phyloP scores from a whole-genome alignment of 2,113 vertebrate species.

The Anhinga anhinga region DNA sequence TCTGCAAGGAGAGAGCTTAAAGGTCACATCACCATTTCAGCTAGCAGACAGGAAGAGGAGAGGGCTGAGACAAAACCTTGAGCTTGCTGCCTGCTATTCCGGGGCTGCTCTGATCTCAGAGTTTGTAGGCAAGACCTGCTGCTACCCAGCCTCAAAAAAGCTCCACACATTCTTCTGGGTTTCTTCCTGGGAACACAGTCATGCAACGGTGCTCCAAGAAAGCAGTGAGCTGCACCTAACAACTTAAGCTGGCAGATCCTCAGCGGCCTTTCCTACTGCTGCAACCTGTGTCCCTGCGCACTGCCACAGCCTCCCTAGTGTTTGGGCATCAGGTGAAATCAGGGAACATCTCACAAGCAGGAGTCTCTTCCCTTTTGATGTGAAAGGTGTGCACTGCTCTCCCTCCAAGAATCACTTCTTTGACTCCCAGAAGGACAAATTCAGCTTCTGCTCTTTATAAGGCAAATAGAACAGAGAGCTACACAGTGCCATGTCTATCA shows the following conservation, averaged over 20 bases:
- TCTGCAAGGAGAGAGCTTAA: slow-evolving; percentile 15
- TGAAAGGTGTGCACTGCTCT: not conserved
- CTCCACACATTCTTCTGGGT: accelerated
- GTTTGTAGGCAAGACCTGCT: not conserved
- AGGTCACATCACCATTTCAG: not conserved
- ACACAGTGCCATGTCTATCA: not conserved
- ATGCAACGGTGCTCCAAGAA: not conserved
- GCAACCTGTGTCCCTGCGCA: not conserved
- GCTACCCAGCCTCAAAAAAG: not conserved
- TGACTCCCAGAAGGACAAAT: not conserved
- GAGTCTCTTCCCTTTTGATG: not conserved
- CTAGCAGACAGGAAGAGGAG: not conserved
- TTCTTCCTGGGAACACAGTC: not conserved
- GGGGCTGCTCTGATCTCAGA: not conserved
- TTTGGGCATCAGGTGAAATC: not conserved
- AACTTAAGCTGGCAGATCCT: not conserved
- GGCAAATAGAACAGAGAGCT: not conserved
- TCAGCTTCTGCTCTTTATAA: not conserved
- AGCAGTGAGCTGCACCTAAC: not conserved
- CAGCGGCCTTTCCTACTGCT: not conserved
- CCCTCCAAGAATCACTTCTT: not conserved
- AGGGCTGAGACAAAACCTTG: not conserved
- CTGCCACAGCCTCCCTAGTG: not conserved
- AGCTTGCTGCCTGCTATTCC: not conserved
- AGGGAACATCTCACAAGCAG: not conserved